Base-by-base conservation (phyloP, 2,888 invertebrate genomes). In the Andrena trimmerana region DNA sequence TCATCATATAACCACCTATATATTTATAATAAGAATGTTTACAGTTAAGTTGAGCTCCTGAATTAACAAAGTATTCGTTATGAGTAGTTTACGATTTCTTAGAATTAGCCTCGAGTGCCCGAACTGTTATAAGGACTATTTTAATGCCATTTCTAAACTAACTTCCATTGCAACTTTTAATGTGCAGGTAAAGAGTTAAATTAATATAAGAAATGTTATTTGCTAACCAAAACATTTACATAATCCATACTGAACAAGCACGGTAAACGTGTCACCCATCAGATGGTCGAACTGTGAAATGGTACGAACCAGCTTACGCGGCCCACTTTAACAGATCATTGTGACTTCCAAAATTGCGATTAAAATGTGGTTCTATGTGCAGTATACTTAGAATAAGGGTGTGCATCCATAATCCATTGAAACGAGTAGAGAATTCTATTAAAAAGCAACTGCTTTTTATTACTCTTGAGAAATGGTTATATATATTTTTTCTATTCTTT, bases 31-130 rank as follows among this genome's bases (percentile, higher is more conserved):
- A 87, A 86, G 82, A 88, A 86, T 84, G 73, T 85, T 83, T 86
- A 87, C 78, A 90, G 87, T 90, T 88, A 88, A 76, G 86, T 89
- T 91, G 91, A 90, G 89, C 91, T 91, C 85, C 80, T 77, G 82
- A 90, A 88, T 88, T 86, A 90, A 86, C 88, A 89, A 77, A 88
- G 90, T 83, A 86, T 85, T 86, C 70, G 36, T 86, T 82, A 83
- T 84, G 79, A 88, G 75, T 85, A 88, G 54, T 79, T 84, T 68
- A 76, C 60, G n/a, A 85, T 69, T 77, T 63, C 77, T 85, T 88
- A 73, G 72, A 48, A 73, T 66, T 81, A 78, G 66, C 50, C 62
- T 77, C 85, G 83, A 85, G 88, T 87, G 87, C 79, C 81, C 88
- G 69, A 78, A 84, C 69, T 54, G 72, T 77, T 27, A 1, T 20